Evolutionary conservation across 2,113 vertebrate species (phyloP).

Genomic region (Phylloscopus whistleri): DNA sequence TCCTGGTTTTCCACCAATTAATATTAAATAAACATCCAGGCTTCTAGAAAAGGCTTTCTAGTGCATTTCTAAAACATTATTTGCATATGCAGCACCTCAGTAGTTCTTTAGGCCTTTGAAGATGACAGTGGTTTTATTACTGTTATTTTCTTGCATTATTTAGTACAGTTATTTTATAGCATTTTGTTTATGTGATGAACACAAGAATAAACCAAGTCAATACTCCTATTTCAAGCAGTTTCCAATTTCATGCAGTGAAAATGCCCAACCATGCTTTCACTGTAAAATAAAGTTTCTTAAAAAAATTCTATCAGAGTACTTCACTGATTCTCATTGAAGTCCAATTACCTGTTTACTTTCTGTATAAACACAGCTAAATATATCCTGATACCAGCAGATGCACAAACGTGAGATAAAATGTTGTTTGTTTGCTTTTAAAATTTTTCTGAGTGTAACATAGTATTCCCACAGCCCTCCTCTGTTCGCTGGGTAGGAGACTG

Average conservation of each 20-base stretch:
- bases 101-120: background rate
- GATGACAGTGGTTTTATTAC: background rate
- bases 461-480: constrained; percentile 49
- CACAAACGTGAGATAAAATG: background rate
- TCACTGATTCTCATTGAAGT: background rate
- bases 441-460: constrained; percentile 15
- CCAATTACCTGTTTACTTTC: constrained; percentile 20
- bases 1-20: background rate
- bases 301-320: background rate
- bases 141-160: background rate
- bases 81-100: background rate
- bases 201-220: background rate
- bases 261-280: background rate
- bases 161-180: background rate
- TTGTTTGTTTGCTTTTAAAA: constrained; percentile 43
- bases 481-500: background rate
- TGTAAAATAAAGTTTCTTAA: background rate
- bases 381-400: background rate
- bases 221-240: background rate
- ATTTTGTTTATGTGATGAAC: background rate
- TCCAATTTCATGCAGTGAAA: constrained; percentile 10
- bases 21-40: background rate
- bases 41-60: background rate
- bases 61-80: background rate
- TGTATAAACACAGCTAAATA: constrained; percentile 24